These are phyloP conservation scores for Remorina albescens DNA, from an alignment of 2,797 vertebrate species.

Conservation along the genomic window DNA sequence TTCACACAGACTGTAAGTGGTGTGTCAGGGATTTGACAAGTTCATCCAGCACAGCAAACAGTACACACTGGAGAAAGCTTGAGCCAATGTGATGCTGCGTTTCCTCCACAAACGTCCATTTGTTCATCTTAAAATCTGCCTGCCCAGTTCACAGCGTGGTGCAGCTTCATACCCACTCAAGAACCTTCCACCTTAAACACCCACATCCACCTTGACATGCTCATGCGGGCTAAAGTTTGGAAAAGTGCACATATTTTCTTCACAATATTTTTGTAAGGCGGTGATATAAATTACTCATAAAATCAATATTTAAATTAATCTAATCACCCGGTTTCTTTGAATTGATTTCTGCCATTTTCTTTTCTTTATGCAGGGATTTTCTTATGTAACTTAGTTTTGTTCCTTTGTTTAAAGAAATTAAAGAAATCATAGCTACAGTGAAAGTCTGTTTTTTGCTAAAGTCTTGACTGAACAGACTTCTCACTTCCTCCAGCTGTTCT, in stretches of 20 bases:
- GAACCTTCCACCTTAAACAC: slow-evolving; percentile 60
- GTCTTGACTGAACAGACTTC: not conserved
- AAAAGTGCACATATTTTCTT: slow-evolving; percentile 9
- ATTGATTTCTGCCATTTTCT: not conserved
- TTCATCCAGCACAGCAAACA: slow-evolving; percentile 27
- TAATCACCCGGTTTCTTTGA: not conserved
- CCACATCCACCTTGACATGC: slow-evolving; percentile 51
- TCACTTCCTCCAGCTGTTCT: too few species aligned
- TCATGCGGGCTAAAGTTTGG: not conserved
- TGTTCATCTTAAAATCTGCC: slow-evolving; percentile 29
- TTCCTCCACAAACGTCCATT: slow-evolving; percentile 41
- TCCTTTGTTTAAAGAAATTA: too few species aligned
- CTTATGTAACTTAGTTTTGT: not conserved
- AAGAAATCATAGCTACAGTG: not conserved
- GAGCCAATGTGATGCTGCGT: slow-evolving; percentile 7
- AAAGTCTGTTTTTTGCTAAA: too few species aligned
- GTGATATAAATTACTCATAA: not conserved
- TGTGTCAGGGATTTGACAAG: slow-evolving; percentile 2
- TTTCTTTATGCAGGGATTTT: too few species aligned
- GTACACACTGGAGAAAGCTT: slow-evolving; percentile 33
- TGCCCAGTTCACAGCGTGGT: slow-evolving; percentile 16
- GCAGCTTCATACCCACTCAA: slow-evolving; percentile 46
- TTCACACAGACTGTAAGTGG: slow-evolving; percentile 2
- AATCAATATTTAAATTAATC: not conserved
- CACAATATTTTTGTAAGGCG: not conserved